These are phyloP conservation scores for Coelopa frigida DNA, from an alignment of 1,140 invertebrate genomes.

Conservation along the genomic window DNA sequence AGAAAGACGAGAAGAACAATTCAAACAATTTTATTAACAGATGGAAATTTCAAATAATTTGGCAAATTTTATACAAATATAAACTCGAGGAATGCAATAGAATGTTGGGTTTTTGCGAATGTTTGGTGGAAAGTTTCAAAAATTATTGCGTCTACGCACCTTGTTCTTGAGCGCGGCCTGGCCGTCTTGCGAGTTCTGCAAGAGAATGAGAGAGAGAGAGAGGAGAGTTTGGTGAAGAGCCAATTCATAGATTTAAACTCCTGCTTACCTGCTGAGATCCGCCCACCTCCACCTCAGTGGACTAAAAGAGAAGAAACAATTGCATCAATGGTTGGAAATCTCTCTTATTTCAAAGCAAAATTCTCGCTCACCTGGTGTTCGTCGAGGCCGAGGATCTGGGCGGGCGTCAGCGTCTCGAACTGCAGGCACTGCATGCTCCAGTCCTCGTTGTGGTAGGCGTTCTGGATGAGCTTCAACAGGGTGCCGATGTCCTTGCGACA, in stretches of 20 bases:
- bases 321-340: no score
- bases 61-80: no score
- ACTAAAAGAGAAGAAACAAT: no score
- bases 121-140: background rate
- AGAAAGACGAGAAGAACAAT: background rate
- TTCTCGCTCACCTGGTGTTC: background rate
- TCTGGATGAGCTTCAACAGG: constrained; percentile 26
- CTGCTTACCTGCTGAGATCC: no score
- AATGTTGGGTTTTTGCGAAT: no score
- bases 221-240: no score
- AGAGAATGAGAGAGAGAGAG: background rate
- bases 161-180: constrained; percentile 22
- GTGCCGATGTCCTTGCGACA: constrained; percentile 26
- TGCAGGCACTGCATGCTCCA: constrained; percentile 21
- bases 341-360: no score
- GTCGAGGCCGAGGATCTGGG: constrained; percentile 19
- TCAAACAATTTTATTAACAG: constrained; percentile 2
- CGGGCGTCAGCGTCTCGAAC: constrained; percentile 25
- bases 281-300: no score
- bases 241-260: no score
- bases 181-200: constrained; percentile 15
- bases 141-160: constrained; percentile 18
- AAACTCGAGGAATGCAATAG: no score
- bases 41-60: background rate
- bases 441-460: constrained; percentile 18